phyloP scores from a whole-genome alignment of 2,797 vertebrate species.

The Eidolon dupreanum region DNA sequence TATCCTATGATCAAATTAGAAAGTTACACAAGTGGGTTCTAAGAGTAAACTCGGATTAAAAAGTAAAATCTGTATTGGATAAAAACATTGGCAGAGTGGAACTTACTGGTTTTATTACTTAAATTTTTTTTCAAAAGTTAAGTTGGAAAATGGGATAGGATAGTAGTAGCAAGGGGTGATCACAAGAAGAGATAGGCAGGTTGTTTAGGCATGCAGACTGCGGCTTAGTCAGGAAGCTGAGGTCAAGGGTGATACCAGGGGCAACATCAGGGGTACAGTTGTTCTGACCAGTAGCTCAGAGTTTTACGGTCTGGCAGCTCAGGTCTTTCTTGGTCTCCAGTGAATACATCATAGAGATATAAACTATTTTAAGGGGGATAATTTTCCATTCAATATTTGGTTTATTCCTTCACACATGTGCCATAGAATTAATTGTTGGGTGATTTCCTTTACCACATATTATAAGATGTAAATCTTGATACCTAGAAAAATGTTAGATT shows the following conservation, averaged over 20 bases:
- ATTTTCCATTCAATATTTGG: not conserved
- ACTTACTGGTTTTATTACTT: not conserved
- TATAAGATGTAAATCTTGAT: not conserved
- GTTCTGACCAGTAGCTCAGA: not conserved
- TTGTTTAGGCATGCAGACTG: accelerated
- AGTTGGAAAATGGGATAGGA: not conserved
- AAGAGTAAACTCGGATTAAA: not conserved
- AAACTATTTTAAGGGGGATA: not conserved
- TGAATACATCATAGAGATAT: not conserved
- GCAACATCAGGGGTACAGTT: not conserved
- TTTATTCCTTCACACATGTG: not conserved
- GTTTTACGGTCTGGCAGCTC: not conserved
- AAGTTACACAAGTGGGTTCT: not conserved
- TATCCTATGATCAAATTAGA: not conserved
- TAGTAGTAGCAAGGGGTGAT: not conserved
- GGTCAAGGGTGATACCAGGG: not conserved
- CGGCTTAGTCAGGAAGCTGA: not conserved
- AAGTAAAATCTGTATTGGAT: not conserved
- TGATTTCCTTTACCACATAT: not conserved
- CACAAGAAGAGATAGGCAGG: not conserved
- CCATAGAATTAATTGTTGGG: not conserved
- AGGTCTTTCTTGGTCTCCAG: not conserved
- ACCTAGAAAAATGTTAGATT: not conserved
- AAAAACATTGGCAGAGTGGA: not conserved
- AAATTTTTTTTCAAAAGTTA: not conserved